phyloP scores from a whole-genome alignment of 2,113 vertebrate genomes.

The Tringa solitaria region DNA sequence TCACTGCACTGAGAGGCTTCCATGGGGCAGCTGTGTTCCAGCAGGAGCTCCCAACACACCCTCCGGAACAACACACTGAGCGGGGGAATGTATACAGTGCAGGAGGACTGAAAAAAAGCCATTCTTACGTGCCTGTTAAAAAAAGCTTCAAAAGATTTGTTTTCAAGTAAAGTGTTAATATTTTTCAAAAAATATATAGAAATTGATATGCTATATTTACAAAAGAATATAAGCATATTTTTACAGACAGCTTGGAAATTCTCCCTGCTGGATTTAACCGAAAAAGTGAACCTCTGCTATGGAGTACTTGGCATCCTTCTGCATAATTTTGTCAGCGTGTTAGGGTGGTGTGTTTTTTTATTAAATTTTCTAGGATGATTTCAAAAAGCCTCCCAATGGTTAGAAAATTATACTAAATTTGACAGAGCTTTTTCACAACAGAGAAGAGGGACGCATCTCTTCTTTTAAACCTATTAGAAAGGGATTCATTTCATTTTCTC shows the following conservation, averaged over 20 bases:
- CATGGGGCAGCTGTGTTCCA: background rate
- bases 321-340: background rate
- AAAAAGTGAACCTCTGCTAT: background rate
- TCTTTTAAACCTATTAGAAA: background rate
- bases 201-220: background rate
- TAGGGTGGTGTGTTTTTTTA: background rate
- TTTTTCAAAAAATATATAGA: constrained; percentile 11
- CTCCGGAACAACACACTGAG: background rate
- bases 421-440: background rate
- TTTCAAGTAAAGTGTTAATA: background rate
- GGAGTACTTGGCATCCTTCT: background rate
- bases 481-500: background rate
- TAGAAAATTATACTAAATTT: background rate
- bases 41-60: background rate
- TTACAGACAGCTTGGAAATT: background rate
- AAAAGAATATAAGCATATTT: background rate
- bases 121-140: background rate
- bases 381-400: background rate
- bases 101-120: background rate
- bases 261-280: background rate
- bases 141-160: background rate
- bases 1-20: background rate
- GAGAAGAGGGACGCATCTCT: background rate
- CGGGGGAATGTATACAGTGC: background rate
- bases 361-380: background rate